phyloP scores from a whole-genome alignment of 2,797 vertebrate species.

The Pteronotus mesoamericanus region DNA sequence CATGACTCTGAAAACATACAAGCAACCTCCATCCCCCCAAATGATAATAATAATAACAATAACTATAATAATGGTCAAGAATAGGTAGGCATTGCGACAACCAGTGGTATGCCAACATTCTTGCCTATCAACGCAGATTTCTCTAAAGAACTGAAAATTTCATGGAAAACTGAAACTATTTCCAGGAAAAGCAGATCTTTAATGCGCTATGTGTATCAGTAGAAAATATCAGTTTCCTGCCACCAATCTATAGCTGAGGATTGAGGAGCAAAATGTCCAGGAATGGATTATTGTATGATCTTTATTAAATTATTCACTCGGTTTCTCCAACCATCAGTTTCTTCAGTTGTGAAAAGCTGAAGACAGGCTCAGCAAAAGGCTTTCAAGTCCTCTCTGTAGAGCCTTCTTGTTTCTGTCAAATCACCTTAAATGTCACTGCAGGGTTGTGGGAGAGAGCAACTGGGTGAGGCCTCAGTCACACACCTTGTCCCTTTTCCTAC shows the following conservation, averaged over 20 bases:
- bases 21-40: background rate
- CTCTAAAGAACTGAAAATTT: background rate
- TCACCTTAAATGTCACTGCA: background rate
- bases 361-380: background rate
- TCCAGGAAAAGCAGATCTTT: background rate
- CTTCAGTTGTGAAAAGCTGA: background rate
- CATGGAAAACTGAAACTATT: background rate
- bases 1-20: background rate
- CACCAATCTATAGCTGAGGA: background rate
- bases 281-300: background rate
- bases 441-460: background rate
- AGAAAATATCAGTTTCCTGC: background rate
- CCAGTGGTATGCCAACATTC: background rate
- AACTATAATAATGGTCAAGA: background rate
- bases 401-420: background rate
- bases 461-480: background rate
- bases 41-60: background rate
- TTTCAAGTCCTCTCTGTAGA: background rate
- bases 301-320: background rate
- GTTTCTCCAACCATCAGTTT: background rate
- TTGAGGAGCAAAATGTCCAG: background rate
- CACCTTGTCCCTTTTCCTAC: fast-evolving
- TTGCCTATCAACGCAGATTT: background rate
- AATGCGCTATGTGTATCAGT: background rate
- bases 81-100: background rate